A percentile compares a stretch with the other conserved stretches of the same genome.
Conservation (phyloP, 2,113 vertebrate genomes). For the Cebidichthys violaceus region DNA sequence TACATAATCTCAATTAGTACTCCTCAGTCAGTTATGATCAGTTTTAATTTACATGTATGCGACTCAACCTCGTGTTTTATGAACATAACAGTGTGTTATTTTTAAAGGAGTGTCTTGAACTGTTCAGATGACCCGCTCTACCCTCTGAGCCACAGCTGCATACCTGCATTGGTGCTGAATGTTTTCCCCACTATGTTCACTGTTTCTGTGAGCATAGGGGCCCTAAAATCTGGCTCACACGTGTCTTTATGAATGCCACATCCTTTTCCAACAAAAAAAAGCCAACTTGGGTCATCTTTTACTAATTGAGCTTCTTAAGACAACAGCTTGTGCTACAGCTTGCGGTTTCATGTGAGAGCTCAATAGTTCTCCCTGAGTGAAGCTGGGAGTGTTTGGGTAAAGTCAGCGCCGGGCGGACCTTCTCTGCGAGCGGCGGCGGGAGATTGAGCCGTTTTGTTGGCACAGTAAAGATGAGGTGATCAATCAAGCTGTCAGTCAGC, state of each 20-base stretch:
- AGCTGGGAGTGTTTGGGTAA: constrained; percentile 34
- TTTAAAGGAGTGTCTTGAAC: background rate
- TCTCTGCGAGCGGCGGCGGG: constrained; percentile 13
- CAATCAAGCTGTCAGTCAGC: constrained; percentile 64
- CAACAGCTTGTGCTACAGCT: constrained; percentile 57
- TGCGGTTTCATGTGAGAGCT: constrained; percentile 66
- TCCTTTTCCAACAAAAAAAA: constrained; percentile 48
- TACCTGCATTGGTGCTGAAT: constrained; percentile 49
- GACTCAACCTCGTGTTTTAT: background rate
- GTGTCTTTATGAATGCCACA: constrained; percentile 47
- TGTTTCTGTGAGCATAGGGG: background rate
- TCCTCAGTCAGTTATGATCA: background rate
- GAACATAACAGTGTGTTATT: background rate
- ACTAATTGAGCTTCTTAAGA: constrained; percentile 66
- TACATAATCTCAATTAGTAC: background rate
- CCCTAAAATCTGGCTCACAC: constrained; percentile 33
- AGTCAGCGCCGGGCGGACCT: constrained; percentile 8
- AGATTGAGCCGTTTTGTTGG: constrained; percentile 61
- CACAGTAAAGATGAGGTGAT: constrained; percentile 53
- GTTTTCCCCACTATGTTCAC: constrained; percentile 24
- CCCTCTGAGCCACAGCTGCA: constrained; percentile 53
- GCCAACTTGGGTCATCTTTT: constrained; percentile 54
- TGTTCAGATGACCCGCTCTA: background rate
- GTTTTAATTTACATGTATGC: background rate
- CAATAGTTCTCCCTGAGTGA: constrained; percentile 33